Evolutionary conservation across 2,888 invertebrate genomes (phyloP), one percentile per base, ranked within the genome.

Genomic region (Diplazon laetatorius): DNA sequence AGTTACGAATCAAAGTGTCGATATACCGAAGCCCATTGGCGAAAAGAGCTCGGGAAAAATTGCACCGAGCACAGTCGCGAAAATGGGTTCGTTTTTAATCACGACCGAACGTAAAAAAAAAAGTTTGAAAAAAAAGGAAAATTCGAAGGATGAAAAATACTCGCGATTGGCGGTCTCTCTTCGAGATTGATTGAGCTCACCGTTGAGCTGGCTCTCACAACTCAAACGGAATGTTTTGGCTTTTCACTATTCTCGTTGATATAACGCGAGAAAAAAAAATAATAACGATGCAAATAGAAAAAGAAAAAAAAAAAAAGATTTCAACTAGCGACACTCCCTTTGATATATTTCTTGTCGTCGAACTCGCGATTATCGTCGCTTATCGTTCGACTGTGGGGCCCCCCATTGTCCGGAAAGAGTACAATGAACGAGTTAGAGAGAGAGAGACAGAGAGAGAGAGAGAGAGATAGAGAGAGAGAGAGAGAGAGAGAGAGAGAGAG

Each of bases 351-450:
- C 70, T 66, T 16, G 44, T 59, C 16, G 60, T 30, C 59, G 52
- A 63, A 70, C 35, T 70, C 63, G 63, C 57, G 76, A 76, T 76
- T 76, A 76, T 71, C 65, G 71, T 71, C 52, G 71, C 71, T 71
- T 71, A 71, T 76, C 76, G 76, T 71, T 71, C 76, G 62, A 70
- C 63, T 70, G 59, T 65, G 39, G 52, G 39, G n/a, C 44, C 25
- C 50, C 55, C 65, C 60, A 76, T 71, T 76, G 76, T 76, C 71
- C 71, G n/a, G 6, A n/a, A n/a, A n/a, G n/a, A n/a, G n/a, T n/a
- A n/a, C n/a, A n/a, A n/a, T n/a, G n/a, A n/a, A n/a, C n/a, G n/a
- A n/a, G n/a, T n/a, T n/a, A n/a, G n/a, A n/a, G n/a, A n/a, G 59
- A 44, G 60, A 57, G 46, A 42, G 59, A 70, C 76, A 65, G 70